Conservation (phyloP, 2,113 vertebrate species). For the Empidonax alnorum region DNA sequence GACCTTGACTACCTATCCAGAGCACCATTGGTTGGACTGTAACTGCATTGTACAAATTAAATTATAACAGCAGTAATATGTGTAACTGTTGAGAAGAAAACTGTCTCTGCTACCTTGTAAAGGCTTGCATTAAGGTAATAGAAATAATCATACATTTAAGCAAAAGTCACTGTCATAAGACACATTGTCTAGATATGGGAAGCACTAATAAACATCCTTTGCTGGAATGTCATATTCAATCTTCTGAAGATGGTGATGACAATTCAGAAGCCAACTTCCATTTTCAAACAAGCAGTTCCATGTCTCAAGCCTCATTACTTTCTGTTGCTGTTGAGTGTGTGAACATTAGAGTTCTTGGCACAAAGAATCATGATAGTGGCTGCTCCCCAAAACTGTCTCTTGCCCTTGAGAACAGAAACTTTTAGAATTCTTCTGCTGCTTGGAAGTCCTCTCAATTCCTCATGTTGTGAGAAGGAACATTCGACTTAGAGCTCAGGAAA, state of each 20-base stretch:
- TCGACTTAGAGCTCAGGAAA: neutral
- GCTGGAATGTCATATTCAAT: neutral
- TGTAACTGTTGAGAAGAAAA: neutral
- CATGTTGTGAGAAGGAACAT: neutral
- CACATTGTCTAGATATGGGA: neutral
- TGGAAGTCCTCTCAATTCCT: neutral
- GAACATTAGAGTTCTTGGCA: neutral
- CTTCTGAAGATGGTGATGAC: neutral
- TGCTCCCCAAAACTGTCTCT: neutral
- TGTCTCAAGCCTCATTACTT: neutral
- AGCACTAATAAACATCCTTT: neutral
- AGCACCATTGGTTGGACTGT: neutral
- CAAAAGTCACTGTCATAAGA: neutral
- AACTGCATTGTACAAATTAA: neutral
- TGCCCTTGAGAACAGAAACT: neutral
- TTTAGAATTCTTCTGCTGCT: neutral
- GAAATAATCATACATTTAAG: neutral
- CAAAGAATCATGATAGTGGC: neutral
- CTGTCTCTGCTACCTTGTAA: neutral
- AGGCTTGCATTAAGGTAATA: neutral
- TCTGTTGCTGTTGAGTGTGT: neutral
- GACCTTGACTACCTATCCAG: neutral
- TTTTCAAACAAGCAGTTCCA: neutral
- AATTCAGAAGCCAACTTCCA: neutral
- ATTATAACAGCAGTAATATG: neutral